Percentiles rank a stretch among this genome's conserved stretches.
These are phyloP conservation scores for Ligdia adustata DNA, from an alignment of 2,888 invertebrate species.

Conservation along the genomic window DNA sequence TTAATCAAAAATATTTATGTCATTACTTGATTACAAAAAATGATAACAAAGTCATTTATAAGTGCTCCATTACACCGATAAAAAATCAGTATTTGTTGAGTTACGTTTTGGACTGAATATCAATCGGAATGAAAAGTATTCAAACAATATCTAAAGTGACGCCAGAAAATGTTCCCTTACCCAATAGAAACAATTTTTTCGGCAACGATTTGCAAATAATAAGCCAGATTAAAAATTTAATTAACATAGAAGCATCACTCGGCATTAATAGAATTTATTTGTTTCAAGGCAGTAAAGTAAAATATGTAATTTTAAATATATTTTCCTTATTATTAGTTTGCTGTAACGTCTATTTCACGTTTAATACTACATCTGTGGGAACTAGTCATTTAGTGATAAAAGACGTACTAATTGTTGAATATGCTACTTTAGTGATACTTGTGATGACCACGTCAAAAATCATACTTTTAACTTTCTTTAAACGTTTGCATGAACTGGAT, in stretches of 20 bases:
- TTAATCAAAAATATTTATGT: too few species aligned
- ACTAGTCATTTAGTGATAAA: constrained; percentile 46
- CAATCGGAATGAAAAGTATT: constrained; percentile 34
- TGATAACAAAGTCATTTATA: too few species aligned
- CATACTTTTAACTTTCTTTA: constrained; percentile 46
- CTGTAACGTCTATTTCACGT: constrained; percentile 3
- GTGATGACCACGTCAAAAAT: constrained; percentile 45
- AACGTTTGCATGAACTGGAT: constrained; percentile 53
- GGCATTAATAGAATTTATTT: constrained; percentile 54
- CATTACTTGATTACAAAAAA: too few species aligned
- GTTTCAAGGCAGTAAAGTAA: constrained; percentile 38
- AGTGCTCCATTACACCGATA: too few species aligned
- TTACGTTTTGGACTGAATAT: constrained; percentile 9
- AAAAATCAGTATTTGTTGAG: too few species aligned
- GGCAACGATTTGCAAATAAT: constrained; percentile 28
- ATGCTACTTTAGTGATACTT: constrained; percentile 44
- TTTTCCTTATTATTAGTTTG: constrained; percentile 13
- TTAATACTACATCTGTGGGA: constrained; percentile 13
- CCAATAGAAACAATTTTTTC: constrained; percentile 23
- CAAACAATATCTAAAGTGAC: constrained; percentile 46
- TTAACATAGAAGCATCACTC: constrained; percentile 40
- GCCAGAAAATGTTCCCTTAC: constrained; percentile 11
- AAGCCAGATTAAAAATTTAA: constrained; percentile 41
- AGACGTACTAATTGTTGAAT: constrained; percentile 47
- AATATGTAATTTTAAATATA: constrained; percentile 29